Percentiles rank a stretch among this genome's conserved stretches.
Evolutionary conservation across 2,113 vertebrate genomes (phyloP).

Genomic region (Steatornis caripensis): DNA sequence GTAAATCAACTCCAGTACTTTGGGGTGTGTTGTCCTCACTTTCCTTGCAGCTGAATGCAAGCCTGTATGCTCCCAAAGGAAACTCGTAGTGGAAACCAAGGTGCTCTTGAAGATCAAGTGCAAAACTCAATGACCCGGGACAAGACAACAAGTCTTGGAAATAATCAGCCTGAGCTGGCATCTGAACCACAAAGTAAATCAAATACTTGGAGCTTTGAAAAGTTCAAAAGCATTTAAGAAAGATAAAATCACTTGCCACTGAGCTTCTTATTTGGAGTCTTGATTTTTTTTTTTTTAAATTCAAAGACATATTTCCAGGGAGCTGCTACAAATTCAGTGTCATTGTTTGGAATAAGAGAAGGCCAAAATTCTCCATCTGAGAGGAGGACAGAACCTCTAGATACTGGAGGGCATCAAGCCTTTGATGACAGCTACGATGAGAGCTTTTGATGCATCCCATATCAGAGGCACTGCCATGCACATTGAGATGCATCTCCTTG

Average conservation of each 20-base stretch:
- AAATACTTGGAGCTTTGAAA: neutral
- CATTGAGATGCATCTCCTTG: neutral
- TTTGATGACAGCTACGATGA: neutral
- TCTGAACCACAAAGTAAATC: neutral
- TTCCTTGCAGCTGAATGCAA: neutral
- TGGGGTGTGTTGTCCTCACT: neutral
- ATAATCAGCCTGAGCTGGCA: neutral
- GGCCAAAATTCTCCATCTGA: neutral
- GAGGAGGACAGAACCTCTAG: neutral
- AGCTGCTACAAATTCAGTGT: neutral
- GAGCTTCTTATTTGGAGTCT: neutral
- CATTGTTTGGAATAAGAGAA: neutral
- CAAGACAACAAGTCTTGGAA: neutral
- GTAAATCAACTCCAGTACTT: conserved; percentile 1
- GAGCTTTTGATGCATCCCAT: neutral
- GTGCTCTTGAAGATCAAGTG: conserved; percentile 23
- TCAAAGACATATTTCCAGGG: neutral
- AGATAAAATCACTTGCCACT: neutral
- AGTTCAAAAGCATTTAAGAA: conserved; percentile 1
- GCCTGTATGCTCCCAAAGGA: neutral
- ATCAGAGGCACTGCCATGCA: neutral
- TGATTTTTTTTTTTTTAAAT: neutral
- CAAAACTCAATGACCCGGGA: neutral
- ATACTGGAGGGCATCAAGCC: neutral
- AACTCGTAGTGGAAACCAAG: neutral